A percentile compares a stretch with the other conserved stretches of the same genome.
phyloP scores from a whole-genome alignment of 2,888 invertebrate species.

The Scaptomyza tumidula region DNA sequence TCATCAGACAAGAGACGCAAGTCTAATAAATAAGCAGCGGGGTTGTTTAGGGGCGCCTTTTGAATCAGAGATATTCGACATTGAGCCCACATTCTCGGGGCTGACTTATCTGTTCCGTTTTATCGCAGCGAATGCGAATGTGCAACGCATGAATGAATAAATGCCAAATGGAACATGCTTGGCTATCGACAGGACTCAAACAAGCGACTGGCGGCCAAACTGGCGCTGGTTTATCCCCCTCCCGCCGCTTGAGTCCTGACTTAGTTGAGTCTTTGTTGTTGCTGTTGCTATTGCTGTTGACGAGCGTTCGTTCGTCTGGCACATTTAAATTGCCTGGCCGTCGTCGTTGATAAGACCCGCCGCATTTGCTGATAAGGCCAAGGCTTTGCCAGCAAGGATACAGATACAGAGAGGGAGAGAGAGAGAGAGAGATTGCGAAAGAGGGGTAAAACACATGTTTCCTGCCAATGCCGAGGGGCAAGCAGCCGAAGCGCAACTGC shows the following conservation, averaged over 20 bases:
- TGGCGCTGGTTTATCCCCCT: slow-evolving; percentile 18
- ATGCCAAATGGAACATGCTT: slow-evolving; percentile 49
- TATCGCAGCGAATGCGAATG: slow-evolving; percentile 63
- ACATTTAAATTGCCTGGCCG: slow-evolving; percentile 68
- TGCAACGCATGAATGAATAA: slow-evolving; percentile 78
- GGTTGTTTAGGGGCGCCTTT: slow-evolving; percentile 35
- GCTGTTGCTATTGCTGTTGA: slow-evolving; percentile 41
- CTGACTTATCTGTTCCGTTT: slow-evolving; percentile 59
- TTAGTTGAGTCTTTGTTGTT: slow-evolving; percentile 10
- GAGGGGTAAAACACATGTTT: slow-evolving; percentile 52
- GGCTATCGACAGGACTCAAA: slow-evolving; percentile 53
- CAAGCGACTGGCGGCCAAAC: slow-evolving; percentile 17
- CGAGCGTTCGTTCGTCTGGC: slow-evolving; percentile 40
- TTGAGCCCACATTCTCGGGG: slow-evolving; percentile 62
- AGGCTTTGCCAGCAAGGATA: slow-evolving; percentile 38
- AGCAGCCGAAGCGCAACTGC: slow-evolving; percentile 66
- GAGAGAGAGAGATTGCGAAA: slow-evolving; percentile 9
- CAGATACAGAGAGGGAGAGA: slow-evolving; percentile 16
- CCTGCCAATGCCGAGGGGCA: slow-evolving; percentile 52
- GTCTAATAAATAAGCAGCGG: slow-evolving; percentile 50
- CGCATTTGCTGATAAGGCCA: slow-evolving; percentile 54
- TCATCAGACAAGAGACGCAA: slow-evolving; percentile 29
- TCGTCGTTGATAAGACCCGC: slow-evolving; percentile 53
- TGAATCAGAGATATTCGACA: slow-evolving; percentile 65
- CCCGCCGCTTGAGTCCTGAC: not conserved